These are phyloP conservation scores for Leptodactylus fuscus DNA, from an alignment of 2,113 vertebrate species.

Conservation along the genomic window DNA sequence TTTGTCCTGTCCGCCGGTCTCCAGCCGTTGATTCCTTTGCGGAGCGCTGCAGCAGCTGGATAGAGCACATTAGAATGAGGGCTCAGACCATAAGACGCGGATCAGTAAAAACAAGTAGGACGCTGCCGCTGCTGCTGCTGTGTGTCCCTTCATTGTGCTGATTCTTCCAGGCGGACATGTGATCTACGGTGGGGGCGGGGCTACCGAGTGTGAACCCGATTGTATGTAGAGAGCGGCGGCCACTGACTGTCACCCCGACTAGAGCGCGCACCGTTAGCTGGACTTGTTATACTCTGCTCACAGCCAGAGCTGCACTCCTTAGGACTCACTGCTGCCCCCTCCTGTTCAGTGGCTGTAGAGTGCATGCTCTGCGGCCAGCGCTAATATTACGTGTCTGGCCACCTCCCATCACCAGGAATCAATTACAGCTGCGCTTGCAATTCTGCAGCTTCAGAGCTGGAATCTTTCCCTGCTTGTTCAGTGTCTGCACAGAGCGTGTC, in stretches of 20 bases:
- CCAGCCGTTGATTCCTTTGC: constrained; percentile 99
- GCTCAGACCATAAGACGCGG: constrained; percentile 99
- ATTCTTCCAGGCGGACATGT: constrained; percentile 78
- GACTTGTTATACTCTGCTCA: background rate
- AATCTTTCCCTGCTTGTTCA: background rate
- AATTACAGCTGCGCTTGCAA: background rate
- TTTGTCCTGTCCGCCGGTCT: constrained; percentile 79
- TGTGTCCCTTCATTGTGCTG: constrained; percentile 89
- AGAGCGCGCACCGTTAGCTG: too few relatives aligned
- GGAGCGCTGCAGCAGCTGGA: constrained; percentile 99
- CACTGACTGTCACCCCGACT: too few relatives aligned
- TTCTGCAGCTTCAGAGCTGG: background rate
- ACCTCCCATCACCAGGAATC: background rate
- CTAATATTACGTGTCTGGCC: too few relatives aligned
- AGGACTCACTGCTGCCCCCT: background rate
- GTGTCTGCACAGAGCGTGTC: background rate
- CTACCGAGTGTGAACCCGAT: constrained; percentile 80
- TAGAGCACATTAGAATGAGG: constrained; percentile 99
- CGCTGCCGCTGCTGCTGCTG: too few relatives aligned
- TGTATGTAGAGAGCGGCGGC: constrained; percentile 10
- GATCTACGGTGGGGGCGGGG: constrained; percentile 82
- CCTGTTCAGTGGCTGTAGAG: too few relatives aligned
- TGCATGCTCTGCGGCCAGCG: too few relatives aligned
- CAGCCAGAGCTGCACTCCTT: background rate
- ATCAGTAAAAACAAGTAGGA: constrained; percentile 99